Base-by-base conservation (phyloP, 2,797 vertebrate genomes). In the Bradypodion ventrale region DNA sequence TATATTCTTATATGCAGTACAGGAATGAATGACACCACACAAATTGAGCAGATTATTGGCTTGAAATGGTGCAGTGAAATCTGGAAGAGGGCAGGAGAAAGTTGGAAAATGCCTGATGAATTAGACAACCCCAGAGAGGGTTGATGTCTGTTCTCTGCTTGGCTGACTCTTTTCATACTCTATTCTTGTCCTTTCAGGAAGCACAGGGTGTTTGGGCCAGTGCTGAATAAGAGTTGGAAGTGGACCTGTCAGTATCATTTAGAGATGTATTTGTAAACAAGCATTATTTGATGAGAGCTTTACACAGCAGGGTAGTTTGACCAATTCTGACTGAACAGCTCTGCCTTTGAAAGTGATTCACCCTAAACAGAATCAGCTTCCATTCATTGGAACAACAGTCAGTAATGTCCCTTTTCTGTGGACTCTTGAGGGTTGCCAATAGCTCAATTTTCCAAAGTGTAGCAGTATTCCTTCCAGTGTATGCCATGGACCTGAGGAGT, bases 211-310 rank as follows among this genome's bases (percentile, higher is more conserved):
- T 23, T 49, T 74, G 84, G 84, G 35, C 82, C 65, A 87, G 74
- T 88, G 21, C 56, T 88, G 35, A 92, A 82, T 70, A 56, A 84
- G 87, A 87, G 91, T 90, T 91, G 85, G 79, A 89, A 78, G 82
- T 60, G 70, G 83, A 89, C 80, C 56, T 89, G 85, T 92, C 89
- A 87, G 94, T 19, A 1, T 90, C 89, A 88, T 85, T 85, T 75
- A 75, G 86, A 94, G 88, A 92, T 94, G 89, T 94, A 95, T 96
- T 95, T 96, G 93, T 94, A 95, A 95, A 95, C 93, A 95, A 87
- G 91, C 77, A 59, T 94, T 93, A 93, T 92, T 90, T 94, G 93
- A 93, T 90, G 90, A 95, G 94, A 74, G 92, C 90, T 93, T 93
- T 93, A 93, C 91, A 0, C 94, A 94, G 93, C 89, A 42, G 63